Conservation (phyloP, 2,797 vertebrate genomes). For the Strix occidentalis region DNA sequence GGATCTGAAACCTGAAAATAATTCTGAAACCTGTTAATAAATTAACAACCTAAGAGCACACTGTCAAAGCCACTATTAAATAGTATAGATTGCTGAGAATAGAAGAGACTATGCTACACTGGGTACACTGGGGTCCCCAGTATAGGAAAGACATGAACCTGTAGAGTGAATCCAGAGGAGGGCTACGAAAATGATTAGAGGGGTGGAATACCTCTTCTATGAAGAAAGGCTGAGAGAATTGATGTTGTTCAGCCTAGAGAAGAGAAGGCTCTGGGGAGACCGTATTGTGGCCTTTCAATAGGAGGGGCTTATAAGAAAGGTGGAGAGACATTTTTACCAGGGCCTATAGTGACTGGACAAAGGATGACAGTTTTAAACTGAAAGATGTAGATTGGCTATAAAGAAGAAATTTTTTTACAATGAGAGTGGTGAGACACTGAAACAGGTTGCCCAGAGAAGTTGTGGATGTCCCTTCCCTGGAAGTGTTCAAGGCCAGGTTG, state of each 20-base stretch:
- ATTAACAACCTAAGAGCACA: background rate
- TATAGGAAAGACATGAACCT: background rate
- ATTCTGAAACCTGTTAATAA: background rate
- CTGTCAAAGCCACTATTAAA: background rate
- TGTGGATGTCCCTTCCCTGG: background rate
- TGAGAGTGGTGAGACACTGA: background rate
- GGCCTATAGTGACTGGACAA: background rate
- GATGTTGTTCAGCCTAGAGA: background rate
- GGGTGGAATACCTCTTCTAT: background rate
- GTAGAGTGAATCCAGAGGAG: background rate
- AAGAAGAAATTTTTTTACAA: background rate
- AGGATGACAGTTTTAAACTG: rapidly evolving
- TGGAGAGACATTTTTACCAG: rapidly evolving
- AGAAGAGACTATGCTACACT: background rate
- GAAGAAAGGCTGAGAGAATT: background rate
- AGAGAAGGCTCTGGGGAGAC: background rate
- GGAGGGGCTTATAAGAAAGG: rapidly evolving
- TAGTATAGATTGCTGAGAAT: background rate
- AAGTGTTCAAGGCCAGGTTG: background rate
- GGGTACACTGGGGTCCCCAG: rapidly evolving
- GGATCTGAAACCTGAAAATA: background rate
- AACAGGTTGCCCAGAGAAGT: too few species aligned
- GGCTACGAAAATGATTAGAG: background rate
- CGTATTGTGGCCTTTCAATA: background rate
- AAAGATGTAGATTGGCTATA: background rate